Base-by-base conservation (phyloP, 2,797 vertebrate species). In the Rallus crepitans region DNA sequence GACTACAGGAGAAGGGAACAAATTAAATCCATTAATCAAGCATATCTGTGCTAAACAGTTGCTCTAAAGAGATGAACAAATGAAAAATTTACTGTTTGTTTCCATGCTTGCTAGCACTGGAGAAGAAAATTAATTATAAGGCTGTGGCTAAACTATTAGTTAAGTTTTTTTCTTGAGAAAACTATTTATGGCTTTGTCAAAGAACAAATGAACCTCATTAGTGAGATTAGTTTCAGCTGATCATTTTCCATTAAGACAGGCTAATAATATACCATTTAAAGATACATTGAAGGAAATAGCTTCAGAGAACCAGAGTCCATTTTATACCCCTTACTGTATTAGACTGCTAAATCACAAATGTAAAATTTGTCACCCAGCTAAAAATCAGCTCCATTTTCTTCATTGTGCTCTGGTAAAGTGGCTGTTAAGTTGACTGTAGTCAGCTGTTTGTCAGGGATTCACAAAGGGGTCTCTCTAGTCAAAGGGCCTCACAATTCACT, bases 11-110 rank as follows among this genome's bases (percentile, higher is more conserved):
- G 97, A 98, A 98, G 89, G 92, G 94, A 96, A 97, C 98, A 98
- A 98, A 98, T 98, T 98, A 98, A 98, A 98, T 98, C 98, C 98
- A 98, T 98, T 98, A 98, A 98, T 98, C 98, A 98, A 98, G 98
- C 97, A 97, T 98, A 98, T 98, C 98, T 98, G 96, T 87, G 89
- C 97, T 98, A 98, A 98, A 96, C 98, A 98, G 97, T 98, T 97
- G 97, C 93, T 98, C 94, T 89, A 95, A 97, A 97, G 95, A 98
- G 97, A 97, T 53, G 95, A 98, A 97, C 96, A 98, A 98, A 98
- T 98, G 98, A 98, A 98, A 98, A 98, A 98, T 98, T 96, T 97
- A 96, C 97, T 98, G 94, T 98, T 98, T 98, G 96, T 97, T 97
- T 98, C 97, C 95, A 76, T 91, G 96, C 94, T 97, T 70, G 45